Evolutionary conservation across 2,113 vertebrate species (phyloP).

Genomic region (Micronisus gabar): DNA sequence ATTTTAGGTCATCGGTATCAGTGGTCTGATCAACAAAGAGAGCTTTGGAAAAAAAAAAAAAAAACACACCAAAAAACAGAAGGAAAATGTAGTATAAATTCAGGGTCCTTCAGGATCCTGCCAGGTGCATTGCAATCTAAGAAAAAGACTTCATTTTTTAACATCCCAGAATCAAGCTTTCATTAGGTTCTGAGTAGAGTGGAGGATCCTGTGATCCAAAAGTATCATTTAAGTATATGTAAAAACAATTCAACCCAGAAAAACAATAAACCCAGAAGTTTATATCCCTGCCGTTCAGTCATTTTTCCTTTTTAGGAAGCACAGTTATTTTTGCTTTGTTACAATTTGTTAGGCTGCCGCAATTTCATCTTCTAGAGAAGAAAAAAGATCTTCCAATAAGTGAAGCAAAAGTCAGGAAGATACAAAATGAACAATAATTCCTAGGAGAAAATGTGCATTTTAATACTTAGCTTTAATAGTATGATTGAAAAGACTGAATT

Average conservation of each 20-base stretch:
- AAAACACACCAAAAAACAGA: neutral
- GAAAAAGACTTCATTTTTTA: neutral
- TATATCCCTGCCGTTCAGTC: neutral
- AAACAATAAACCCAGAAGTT: neutral
- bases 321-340: neutral
- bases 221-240: neutral
- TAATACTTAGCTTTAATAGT: slow-evolving; percentile 40
- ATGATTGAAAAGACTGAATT: slow-evolving; percentile 53
- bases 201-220: neutral
- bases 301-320: neutral
- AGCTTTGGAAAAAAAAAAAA: neutral
- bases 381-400: neutral
- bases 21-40: neutral
- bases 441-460: slow-evolving; percentile 42
- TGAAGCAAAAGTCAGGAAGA: slow-evolving; percentile 16
- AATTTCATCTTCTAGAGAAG: slow-evolving; percentile 19
- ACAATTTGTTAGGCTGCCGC: neutral
- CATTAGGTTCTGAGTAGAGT: neutral
- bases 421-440: slow-evolving; percentile 30
- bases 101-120: neutral
- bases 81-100: neutral
- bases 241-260: neutral
- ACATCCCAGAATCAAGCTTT: neutral
- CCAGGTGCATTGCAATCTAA: neutral
- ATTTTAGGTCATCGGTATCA: neutral